Percentiles rank a stretch among this genome's conserved stretches.
Conservation (phyloP, 2,113 vertebrate genomes). For the Myotis yumanensis region DNA sequence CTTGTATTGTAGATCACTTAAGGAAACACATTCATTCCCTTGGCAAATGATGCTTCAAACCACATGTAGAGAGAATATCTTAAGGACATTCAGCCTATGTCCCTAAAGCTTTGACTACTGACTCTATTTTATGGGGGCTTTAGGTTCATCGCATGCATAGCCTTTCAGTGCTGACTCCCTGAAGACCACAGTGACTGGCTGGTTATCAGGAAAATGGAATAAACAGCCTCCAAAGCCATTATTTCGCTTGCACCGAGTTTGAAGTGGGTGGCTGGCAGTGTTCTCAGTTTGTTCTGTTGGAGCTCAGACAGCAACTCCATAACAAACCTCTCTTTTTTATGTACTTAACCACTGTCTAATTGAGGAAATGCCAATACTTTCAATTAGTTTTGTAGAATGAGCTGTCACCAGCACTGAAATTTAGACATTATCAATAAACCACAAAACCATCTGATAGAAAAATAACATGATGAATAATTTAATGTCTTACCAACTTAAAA, state of each 20-base stretch:
- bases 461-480: constrained; percentile 64
- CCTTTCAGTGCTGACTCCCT: background rate
- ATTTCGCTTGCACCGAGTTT: background rate
- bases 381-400: constrained; percentile 64
- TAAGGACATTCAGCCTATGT: background rate
- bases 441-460: constrained; percentile 65
- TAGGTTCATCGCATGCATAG: background rate
- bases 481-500: constrained; percentile 65
- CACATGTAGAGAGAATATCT: background rate
- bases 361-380: constrained; percentile 62
- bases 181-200: background rate
- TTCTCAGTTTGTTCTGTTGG: constrained; percentile 25
- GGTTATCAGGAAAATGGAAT: constrained; percentile 4
- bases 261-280: constrained; percentile 29
- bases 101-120: background rate
- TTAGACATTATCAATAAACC: constrained; percentile 66
- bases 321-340: constrained; percentile 38
- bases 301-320: constrained; percentile 40
- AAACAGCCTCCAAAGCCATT: background rate
- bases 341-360: constrained; percentile 51
- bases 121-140: background rate
- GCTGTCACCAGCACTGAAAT: constrained; percentile 57
- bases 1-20: constrained; percentile 40
- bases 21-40: background rate
- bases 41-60: background rate